Evolutionary conservation across 2,797 vertebrate species (phyloP), one percentile per base, ranked within the genome.

Genomic region (Heterohyrax brucei): DNA sequence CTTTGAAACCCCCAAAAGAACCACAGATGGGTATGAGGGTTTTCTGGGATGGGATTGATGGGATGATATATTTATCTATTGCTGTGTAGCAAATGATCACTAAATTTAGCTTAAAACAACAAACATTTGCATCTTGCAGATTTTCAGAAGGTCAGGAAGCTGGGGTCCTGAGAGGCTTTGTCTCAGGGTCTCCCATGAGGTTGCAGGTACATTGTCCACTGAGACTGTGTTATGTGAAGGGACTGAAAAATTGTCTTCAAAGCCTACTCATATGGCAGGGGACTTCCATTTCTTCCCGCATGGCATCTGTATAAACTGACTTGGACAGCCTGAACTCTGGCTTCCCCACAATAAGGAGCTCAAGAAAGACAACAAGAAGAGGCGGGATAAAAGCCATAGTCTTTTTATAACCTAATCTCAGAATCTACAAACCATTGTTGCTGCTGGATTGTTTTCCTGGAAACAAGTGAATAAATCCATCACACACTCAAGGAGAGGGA

Each of bases 381-480:
- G 12, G 26, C 24, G 12, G 24, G 33, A 28, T n/a, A 73, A 53
- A 82, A 18, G 14, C 33, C 24, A 28, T 1, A 4, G 33, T 82
- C 28, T 19, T 68, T 68, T 68, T n/a, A 68, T 68, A n/a, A 68
- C 13, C 66, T 68, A 68, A 68, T n/a, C 12, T 68, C 26, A 10
- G 26, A 66, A 66, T 9, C 53, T 2, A 68, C 66, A 68, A n/a
- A 30, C 30, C 28, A 0, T 50, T 19, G 4, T 6, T 16, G 9
- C 9, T 30, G 61, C 16, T 0, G 39, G 9, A 0, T 48, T 16
- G 18, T 5, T 3, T 13, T 0, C 28, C 22, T 18, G 7, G 14
- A 19, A 14, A 1, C 21, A 2, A 59, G 53, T 14, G 77, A 59
- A 19, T 61, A 61, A 10, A 21, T 39, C 24, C 33, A 44, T 1